A percentile compares a stretch with the other conserved stretches of the same genome.
Evolutionary conservation across 1,140 invertebrate species (phyloP).

Genomic region (Drosophila athabasca): DNA sequence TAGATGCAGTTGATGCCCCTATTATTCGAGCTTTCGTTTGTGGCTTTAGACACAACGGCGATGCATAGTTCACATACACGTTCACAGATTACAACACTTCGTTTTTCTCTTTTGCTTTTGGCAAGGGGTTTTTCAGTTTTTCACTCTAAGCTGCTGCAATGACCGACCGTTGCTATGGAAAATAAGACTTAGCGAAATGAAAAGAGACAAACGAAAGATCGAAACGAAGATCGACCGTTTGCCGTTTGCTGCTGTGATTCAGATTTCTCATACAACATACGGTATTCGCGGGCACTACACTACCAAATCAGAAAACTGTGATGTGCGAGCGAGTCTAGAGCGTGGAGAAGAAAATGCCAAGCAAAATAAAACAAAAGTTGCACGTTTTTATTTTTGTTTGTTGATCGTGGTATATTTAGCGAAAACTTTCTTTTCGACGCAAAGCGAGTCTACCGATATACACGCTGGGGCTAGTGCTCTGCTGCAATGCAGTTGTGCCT

Average conservation of each 20-base stretch:
- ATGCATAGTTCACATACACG: slow-evolving; percentile 45
- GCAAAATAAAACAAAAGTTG: slow-evolving; percentile 63
- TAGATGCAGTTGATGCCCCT: slow-evolving; percentile 31
- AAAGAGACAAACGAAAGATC: slow-evolving; percentile 12
- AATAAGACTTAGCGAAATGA: slow-evolving; percentile 10
- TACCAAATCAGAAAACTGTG: slow-evolving; percentile 38
- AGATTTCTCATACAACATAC: slow-evolving; percentile 38
- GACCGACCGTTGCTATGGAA: slow-evolving; percentile 10
- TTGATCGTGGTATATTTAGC: slow-evolving; percentile 67
- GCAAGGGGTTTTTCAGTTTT: slow-evolving; percentile 23
- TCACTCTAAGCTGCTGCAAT: slow-evolving; percentile 13
- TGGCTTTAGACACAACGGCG: slow-evolving; percentile 8
- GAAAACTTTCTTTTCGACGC: slow-evolving; percentile 72
- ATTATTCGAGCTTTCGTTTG: slow-evolving; percentile 54
- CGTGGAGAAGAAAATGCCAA: slow-evolving; percentile 59
- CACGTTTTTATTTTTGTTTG: slow-evolving; percentile 59
- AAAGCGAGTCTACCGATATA: slow-evolving; percentile 59
- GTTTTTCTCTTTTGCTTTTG: slow-evolving; percentile 41
- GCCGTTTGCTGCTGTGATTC: slow-evolving; percentile 27
- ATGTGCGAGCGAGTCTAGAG: slow-evolving; percentile 29
- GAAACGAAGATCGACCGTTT: slow-evolving; percentile 12
- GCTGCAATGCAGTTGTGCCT: slow-evolving; percentile 58
- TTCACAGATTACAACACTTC: slow-evolving; percentile 52
- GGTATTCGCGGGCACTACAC: slow-evolving; percentile 31
- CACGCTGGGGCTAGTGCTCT: slow-evolving; percentile 17